Base-by-base conservation (phyloP, 1,140 invertebrate species). In the Oreohelix idahoensis region DNA sequence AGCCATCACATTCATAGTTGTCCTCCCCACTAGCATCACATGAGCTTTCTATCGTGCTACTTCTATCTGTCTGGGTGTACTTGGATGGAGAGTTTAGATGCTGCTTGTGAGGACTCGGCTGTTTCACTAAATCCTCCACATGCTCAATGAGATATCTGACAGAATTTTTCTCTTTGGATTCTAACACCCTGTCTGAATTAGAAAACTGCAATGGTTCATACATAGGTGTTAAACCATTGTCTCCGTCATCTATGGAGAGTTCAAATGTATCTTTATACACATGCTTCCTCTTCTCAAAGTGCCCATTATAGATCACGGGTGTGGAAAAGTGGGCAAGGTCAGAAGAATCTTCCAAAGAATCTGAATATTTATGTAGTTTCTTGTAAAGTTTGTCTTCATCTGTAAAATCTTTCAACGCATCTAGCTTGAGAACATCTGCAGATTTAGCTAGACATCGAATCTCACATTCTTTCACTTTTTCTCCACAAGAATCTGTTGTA, bases 1-100 rank as follows among this genome's bases (percentile, higher is more conserved):
- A 71, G 84, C 86, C 82, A 82, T 79, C 79, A 49, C 86, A 85
- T 32, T 91, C 89, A 45, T 94, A 96, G 42, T 96, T 97, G 83
- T 96, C 96, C 93, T 97, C 97, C 35, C 96, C 96, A 85, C 96
- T 97, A 0, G 97, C 97, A 90, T 98, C 97, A 91, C 97, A 97
- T 4, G 90, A 91, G 74, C 87, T 89, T 74, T 89, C 88, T 69
- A 90, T 85, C 53, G 80, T 78, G 79, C 79, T 83, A 45, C 78
- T 73, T 35, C 53, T n/a, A 35, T 83, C 66, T n/a, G 85, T 84
- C 75, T 84, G 79, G 8, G 83, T 84, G 32, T 86, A 78, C 53
- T 86, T 86, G 23, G 73, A 80, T 36, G 86, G 81, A 32, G 81
- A 76, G 5, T 49, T 49, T 11, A 17, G 45, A 8, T 26, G 38